Base-by-base conservation (phyloP, 1,140 invertebrate genomes). In the Paracyclopina nana region DNA sequence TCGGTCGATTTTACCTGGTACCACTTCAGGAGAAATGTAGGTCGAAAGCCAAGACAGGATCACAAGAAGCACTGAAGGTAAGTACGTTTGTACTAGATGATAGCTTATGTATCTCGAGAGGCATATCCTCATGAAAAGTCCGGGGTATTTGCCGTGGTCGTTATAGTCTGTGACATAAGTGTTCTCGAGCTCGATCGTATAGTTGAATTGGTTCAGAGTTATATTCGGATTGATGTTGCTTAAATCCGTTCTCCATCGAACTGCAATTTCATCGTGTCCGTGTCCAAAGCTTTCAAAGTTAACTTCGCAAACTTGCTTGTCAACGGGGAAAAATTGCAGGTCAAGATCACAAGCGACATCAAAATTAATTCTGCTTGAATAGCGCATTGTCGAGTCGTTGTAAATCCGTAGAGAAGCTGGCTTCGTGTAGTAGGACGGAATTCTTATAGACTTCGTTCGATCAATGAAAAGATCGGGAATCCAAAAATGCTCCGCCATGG, bases 391-490 rank as follows among this genome's bases (percentile, higher is more conserved):
- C 11, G 45, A 48, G 18, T 48, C 24, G 2, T 14, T 12, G 30
- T 48, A 48, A 6, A 48, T 27, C 29, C 48, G 4, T 5, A 50
- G 30, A 24, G 48, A 50, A 41, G 22, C 28, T 4, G 48, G 29
- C 18, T 25, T 14, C 14, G 20, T 26, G 5, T 20, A 29, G 16
- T 41, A 50, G 6, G 12, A 12, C 3, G 48, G 48, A 2, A 29
- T 14, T 6, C 48, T 25, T 16, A 50, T 25, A 40, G 12, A 18
- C 28, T 50, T 50, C 18, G 30, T 22, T 6, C 25, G 20, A 44
- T 41, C 48, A n/a, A 50, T 9, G 22, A 50, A 50, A 5, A 50
- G 16, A 22, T 50, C 48, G 12, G 48, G 48, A 14, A 50, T 50
- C 48, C 48, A 50, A 24, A 50, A 24, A 50, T 16, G 22, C 11